Conservation (phyloP, 2,888 invertebrate species). For the Hermodice carunculata region DNA sequence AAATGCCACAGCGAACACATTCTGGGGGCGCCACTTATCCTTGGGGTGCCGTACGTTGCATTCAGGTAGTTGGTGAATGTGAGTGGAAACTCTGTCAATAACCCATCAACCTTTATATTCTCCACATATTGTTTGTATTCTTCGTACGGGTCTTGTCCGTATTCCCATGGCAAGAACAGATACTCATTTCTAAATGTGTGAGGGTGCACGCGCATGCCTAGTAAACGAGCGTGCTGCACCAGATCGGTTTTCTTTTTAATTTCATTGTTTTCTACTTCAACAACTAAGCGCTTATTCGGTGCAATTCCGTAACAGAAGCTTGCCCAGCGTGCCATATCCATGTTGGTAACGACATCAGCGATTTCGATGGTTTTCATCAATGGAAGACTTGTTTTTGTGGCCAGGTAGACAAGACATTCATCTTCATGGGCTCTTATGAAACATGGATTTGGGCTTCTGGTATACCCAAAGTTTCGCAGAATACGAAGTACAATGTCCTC, state of each 20-base stretch:
- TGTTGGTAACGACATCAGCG: no score
- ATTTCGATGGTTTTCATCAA: no score
- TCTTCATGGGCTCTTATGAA: no score
- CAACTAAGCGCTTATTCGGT: conserved; percentile 15
- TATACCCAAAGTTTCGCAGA: conserved; percentile 22
- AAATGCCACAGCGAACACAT: no score
- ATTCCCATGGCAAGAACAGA: conserved; percentile 35
- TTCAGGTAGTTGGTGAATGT: conserved; percentile 23
- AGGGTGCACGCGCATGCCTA: conserved; percentile 26
- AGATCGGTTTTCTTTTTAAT: conserved; percentile 24
- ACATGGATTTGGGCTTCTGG: conserved; percentile 17
- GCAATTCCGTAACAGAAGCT: conserved; percentile 37
- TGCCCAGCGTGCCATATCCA: no score
- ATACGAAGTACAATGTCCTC: conserved; percentile 36
- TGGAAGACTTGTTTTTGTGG: no score
- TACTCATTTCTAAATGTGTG: conserved; percentile 41
- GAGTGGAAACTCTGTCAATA: conserved; percentile 47
- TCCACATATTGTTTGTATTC: conserved; percentile 31
- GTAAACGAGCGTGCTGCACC: conserved; percentile 12
- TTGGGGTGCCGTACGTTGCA: conserved; percentile 15
- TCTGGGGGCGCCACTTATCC: no score
- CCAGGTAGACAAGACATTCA: no score
- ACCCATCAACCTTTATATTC: conserved; percentile 43
- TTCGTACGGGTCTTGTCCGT: conserved; percentile 34
- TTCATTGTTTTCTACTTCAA: not conserved